Evolutionary conservation across 2,888 invertebrate genomes (phyloP), one percentile per base, ranked within the genome.

Genomic region (Morpho deidamia): DNA sequence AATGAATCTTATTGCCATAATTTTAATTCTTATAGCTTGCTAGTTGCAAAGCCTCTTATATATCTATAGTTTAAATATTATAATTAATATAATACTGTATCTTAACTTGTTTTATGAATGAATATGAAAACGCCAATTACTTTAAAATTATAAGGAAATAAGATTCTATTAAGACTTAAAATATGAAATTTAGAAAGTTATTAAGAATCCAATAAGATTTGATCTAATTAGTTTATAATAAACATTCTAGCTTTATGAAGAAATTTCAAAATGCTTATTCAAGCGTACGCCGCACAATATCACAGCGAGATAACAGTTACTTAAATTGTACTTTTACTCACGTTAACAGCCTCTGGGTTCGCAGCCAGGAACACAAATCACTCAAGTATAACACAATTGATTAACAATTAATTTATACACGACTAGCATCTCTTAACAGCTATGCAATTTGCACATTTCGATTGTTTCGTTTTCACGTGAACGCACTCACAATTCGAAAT

Each of bases 321-420:
- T 70, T 67, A 66, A 69, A 63, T 69, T 64, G 66, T 72, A 81
- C 78, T 82, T 81, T 80, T 83, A 86, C 85, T 87, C 69, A 86
- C 85, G 72, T 81, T 84, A 74, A 69, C 66, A 62, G 71, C 71
- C 69, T 72, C 63, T 59, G 51, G 58, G 68, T 69, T 70, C 59
- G 54, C 61, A 63, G 67, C 72, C 72, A 70, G 75, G 75, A 70
- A 75, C 75, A 70, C 70, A 70, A 71, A 74, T 76, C 79, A 82
- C 75, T 78, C 70, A 77, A 77, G 71, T 79, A 73, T 74, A 71
- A 71, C 76, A 78, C 47, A 61, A 61, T 64, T 70, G 71, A 76
- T 75, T 75, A 64, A 66, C 71, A 74, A 65, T 61, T 23, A 58
- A 54, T 60, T 54, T 52, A 54, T 53, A 54, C 46, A 38, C 44